Percentiles rank a stretch among this genome's conserved stretches.
Conservation (phyloP, 1,140 invertebrate species). For the Bombus superbus region DNA sequence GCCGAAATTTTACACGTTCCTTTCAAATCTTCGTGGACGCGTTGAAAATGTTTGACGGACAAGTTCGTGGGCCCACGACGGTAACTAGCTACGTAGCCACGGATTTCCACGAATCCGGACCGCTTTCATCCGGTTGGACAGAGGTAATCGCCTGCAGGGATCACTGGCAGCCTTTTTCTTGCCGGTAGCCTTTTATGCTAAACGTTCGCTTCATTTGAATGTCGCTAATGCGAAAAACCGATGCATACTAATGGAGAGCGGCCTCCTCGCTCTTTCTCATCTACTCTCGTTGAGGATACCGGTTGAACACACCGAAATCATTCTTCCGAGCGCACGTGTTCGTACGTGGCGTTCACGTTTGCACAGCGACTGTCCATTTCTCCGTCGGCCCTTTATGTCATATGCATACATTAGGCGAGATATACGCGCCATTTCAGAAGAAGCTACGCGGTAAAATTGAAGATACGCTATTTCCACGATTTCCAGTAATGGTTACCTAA, state of each 20-base stretch:
- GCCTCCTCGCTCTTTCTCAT: conserved; percentile 34
- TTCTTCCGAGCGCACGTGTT: conserved; percentile 1
- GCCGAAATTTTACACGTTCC: not conserved
- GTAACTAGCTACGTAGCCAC: not conserved
- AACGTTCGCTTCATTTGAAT: conserved; percentile 82
- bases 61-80: not conserved
- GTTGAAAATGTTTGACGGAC: not conserved
- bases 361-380: conserved; percentile 56
- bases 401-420: conserved; percentile 70
- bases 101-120: not conserved
- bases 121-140: not conserved
- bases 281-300: not conserved
- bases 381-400: conserved; percentile 67
- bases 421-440: not conserved
- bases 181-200: conserved; percentile 80
- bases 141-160: conserved; percentile 23
- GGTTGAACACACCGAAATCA: conserved; percentile 30
- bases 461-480: not conserved
- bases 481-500: too few relatives aligned
- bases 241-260: conserved; percentile 81
- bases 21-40: not conserved
- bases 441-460: not conserved
- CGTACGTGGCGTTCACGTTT: conserved; percentile 45
- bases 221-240: conserved; percentile 82
- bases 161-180: conserved; percentile 32